phyloP scores from a whole-genome alignment of 2,888 invertebrate genomes.

The Lomographa bimaculata region DNA sequence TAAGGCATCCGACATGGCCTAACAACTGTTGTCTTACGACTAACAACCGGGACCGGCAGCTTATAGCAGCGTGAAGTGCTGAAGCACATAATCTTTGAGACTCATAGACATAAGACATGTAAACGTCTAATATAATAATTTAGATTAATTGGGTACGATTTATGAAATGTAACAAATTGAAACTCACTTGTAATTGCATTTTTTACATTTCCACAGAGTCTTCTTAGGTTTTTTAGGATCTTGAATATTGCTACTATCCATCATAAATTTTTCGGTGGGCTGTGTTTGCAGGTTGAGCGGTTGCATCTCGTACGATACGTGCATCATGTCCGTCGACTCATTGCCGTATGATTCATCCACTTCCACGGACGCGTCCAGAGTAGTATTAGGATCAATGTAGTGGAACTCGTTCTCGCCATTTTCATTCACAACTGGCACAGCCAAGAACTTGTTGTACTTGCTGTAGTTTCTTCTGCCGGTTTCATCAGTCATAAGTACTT shows the following conservation, averaged over 20 bases:
- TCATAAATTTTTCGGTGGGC: slow-evolving; percentile 52
- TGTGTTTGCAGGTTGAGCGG: slow-evolving; percentile 84
- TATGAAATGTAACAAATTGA: too few species aligned
- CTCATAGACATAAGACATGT: too few species aligned
- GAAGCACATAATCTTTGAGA: too few species aligned
- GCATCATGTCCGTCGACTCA: slow-evolving; percentile 66
- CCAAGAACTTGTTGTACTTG: slow-evolving; percentile 95
- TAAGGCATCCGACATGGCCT: too few species aligned
- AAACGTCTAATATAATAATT: too few species aligned
- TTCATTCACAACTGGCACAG: slow-evolving; percentile 85
- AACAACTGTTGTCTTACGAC: too few species aligned
- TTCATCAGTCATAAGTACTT: slow-evolving; percentile 95
- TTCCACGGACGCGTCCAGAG: slow-evolving; percentile 69
- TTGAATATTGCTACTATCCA: slow-evolving; percentile 51
- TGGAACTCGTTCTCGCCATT: slow-evolving; percentile 77
- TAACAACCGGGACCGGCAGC: too few species aligned
- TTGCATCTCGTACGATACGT: slow-evolving; percentile 81
- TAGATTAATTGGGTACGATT: too few species aligned
- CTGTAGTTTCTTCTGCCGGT: slow-evolving; percentile 95
- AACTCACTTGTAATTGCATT: slow-evolving; percentile 92
- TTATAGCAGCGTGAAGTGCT: too few species aligned
- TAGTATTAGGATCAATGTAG: slow-evolving; percentile 65
- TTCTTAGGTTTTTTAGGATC: slow-evolving; percentile 84
- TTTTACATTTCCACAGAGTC: slow-evolving; percentile 94
- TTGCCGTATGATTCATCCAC: slow-evolving; percentile 68